Percentiles rank a stretch among this genome's conserved stretches.
Conservation (phyloP, 2,113 vertebrate species). For the Oceanodroma tethys region DNA sequence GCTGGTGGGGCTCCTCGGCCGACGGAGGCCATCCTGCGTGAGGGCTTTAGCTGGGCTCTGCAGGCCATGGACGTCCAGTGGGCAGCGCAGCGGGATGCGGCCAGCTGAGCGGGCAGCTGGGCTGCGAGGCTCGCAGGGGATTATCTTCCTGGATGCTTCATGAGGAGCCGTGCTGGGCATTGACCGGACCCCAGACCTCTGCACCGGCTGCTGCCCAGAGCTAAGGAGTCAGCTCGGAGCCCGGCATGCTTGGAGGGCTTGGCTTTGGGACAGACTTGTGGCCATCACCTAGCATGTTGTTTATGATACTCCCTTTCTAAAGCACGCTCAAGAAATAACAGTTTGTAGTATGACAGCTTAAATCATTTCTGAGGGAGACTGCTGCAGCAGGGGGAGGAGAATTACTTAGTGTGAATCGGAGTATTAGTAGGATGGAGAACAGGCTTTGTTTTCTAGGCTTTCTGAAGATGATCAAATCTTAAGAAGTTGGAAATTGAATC, state of each 20-base stretch:
- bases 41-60: not conserved
- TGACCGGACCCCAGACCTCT: not conserved
- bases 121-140: rapidly evolving
- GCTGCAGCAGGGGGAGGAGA: no score
- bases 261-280: not conserved
- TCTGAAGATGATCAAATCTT: not conserved
- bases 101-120: not conserved
- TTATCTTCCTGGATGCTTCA: not conserved
- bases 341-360: not conserved
- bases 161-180: rapidly evolving
- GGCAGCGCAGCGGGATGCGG: not conserved
- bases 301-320: not conserved
- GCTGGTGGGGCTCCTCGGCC: rapidly evolving
- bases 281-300: not conserved
- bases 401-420: not conserved
- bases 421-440: not conserved
- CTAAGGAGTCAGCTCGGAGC: not conserved
- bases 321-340: not conserved
- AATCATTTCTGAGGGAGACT: not conserved
- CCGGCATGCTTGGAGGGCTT: rapidly evolving
- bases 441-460: not conserved
- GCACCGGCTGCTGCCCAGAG: not conserved
- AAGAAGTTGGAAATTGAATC: not conserved
- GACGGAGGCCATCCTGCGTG: rapidly evolving
- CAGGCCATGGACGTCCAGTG: not conserved